A percentile compares a stretch with the other conserved stretches of the same genome.
phyloP scores from a whole-genome alignment of 2,113 vertebrate species.

The Rhabdornis inornatus region DNA sequence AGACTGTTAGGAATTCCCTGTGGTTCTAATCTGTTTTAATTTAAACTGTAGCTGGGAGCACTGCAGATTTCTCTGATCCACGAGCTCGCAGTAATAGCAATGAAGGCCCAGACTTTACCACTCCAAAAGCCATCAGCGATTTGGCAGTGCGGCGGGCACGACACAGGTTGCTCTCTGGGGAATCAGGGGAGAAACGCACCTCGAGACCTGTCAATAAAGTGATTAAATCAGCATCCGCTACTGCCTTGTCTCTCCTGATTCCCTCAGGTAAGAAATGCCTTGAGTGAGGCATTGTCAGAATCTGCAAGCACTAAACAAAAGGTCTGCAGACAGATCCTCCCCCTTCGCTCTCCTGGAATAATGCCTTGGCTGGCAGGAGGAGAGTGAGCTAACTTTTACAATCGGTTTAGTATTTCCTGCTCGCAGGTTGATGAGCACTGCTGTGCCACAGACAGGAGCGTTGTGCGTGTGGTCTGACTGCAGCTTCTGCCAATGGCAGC shows the following conservation, averaged over 20 bases:
- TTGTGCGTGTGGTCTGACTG: conserved; percentile 6
- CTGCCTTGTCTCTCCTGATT: conserved; percentile 94
- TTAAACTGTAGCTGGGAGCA: conserved; percentile 80
- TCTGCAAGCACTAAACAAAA: conserved; percentile 34
- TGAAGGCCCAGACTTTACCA: conserved; percentile 74
- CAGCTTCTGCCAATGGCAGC: conserved; percentile 25
- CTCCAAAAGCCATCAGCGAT: conserved; percentile 94
- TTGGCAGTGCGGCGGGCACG: conserved; percentile 91
- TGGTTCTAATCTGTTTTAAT: conserved; percentile 69
- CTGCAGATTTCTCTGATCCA: conserved; percentile 75
- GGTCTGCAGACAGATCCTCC: conserved; percentile 17
- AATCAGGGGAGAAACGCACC: conserved; percentile 85
- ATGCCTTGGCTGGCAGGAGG: conserved; percentile 15
- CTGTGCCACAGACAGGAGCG: not conserved
- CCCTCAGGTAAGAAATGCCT: conserved; percentile 83
- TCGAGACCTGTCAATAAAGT: conserved; percentile 92
- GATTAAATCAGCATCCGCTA: conserved; percentile 97
- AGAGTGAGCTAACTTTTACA: not conserved
- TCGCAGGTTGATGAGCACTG: not conserved
- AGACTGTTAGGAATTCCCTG: conserved; percentile 66
- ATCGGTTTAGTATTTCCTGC: not conserved
- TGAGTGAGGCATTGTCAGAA: conserved; percentile 25
- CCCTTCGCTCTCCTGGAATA: not conserved
- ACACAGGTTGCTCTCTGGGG: conserved; percentile 92
- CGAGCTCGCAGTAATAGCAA: conserved; percentile 63